A percentile compares a stretch with the other conserved stretches of the same genome.
Evolutionary conservation across 2,888 invertebrate species (phyloP).

Genomic region (Lissocephala sabroskyi): DNA sequence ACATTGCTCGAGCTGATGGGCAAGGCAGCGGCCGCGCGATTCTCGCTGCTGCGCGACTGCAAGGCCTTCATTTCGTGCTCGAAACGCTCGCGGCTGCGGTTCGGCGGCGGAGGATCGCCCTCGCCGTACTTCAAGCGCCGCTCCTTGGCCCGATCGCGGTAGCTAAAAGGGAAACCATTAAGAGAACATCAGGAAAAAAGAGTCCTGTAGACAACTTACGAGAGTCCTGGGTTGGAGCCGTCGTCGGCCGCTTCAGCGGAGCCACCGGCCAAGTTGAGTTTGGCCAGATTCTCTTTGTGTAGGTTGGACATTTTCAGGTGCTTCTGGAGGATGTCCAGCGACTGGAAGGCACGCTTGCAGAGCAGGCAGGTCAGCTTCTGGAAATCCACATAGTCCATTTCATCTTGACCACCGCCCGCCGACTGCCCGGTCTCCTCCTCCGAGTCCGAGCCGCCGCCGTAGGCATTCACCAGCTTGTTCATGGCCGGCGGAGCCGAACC

Average conservation of each 20-base stretch:
- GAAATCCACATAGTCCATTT: constrained; percentile 89
- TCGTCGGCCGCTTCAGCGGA: constrained; percentile 19
- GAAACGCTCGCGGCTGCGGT: constrained; percentile 82
- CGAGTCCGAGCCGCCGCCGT: constrained; percentile 83
- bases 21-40: constrained; percentile 60
- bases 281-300: constrained; percentile 88
- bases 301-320: constrained; percentile 95
- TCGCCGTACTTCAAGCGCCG: constrained; percentile 93
- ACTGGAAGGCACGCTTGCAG: constrained; percentile 95
- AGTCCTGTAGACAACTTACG: constrained; percentile 31
- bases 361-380: constrained; percentile 91
- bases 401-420: constrained; percentile 72
- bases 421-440: constrained; percentile 76
- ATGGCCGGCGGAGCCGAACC: constrained; percentile 18
- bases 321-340: constrained; percentile 88
- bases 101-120: constrained; percentile 81
- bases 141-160: constrained; percentile 97
- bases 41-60: constrained; percentile 65
- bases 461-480: constrained; percentile 81
- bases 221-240: constrained; percentile 30
- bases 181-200: not conserved
- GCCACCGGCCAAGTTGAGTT: constrained; percentile 72
- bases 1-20: constrained; percentile 89
- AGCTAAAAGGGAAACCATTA: constrained; percentile 69
- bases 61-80: constrained; percentile 75